A percentile compares a stretch with the other conserved stretches of the same genome.
Evolutionary conservation across 2,888 invertebrate species (phyloP).

Genomic region (Yponomeuta evonymella): DNA sequence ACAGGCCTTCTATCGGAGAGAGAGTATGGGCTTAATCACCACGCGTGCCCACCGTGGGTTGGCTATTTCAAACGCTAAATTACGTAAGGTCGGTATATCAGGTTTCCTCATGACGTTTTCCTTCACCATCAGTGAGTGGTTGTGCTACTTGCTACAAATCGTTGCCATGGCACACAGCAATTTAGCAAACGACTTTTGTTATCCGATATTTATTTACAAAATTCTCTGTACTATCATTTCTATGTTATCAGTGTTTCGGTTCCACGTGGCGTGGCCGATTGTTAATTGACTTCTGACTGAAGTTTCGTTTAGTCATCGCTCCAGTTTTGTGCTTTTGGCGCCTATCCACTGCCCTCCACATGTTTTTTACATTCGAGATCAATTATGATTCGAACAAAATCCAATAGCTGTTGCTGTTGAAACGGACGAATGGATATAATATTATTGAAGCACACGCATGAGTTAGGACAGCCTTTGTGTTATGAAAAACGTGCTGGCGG

Average conservation of each 20-base stretch:
- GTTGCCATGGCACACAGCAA: too few species aligned
- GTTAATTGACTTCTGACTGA: conserved; percentile 70
- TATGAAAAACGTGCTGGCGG: conserved; percentile 4
- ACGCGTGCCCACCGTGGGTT: too few species aligned
- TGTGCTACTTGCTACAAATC: too few species aligned
- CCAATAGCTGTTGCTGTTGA: conserved; percentile 70
- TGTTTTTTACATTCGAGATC: conserved; percentile 72
- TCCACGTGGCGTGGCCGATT: conserved; percentile 53
- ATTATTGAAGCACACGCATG: conserved; percentile 16
- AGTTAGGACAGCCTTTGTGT: conserved; percentile 14
- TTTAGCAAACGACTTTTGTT: too few species aligned
- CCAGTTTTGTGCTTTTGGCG: conserved; percentile 73
- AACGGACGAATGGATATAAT: conserved; percentile 61
- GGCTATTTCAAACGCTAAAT: too few species aligned
- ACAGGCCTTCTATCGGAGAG: too few species aligned
- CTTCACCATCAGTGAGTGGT: too few species aligned
- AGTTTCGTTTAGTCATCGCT: conserved; percentile 70
- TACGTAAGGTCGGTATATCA: too few species aligned
- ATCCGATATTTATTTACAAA: background rate
- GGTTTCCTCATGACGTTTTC: too few species aligned
- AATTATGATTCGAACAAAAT: conserved; percentile 74
- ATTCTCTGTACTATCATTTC: conserved; percentile 26
- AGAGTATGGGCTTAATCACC: too few species aligned
- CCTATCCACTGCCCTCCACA: conserved; percentile 65
- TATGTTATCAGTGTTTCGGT: conserved; percentile 38